Evolutionary conservation across 2,113 vertebrate species (phyloP).

Genomic region (Chaetodon trifascialis): DNA sequence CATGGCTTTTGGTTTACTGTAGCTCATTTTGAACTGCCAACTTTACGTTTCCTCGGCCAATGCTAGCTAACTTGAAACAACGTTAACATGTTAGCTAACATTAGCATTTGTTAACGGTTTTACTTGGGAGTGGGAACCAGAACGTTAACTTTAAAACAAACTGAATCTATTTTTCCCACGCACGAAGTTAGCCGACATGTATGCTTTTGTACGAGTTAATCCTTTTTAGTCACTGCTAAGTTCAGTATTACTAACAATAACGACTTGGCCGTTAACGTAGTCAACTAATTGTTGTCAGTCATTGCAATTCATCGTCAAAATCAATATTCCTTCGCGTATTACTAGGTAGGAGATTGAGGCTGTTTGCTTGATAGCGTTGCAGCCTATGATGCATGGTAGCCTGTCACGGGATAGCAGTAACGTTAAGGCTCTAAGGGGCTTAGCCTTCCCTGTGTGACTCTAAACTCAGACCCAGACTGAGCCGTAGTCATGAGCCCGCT

Average conservation of each 20-base stretch:
- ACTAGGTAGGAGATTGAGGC: not conserved
- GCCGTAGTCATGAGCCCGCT: constrained; percentile 54
- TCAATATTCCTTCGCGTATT: not conserved
- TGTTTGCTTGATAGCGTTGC: constrained; percentile 16
- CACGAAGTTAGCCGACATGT: not conserved
- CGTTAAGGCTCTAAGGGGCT: constrained; percentile 78
- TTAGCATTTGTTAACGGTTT: not conserved
- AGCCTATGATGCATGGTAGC: constrained; percentile 51
- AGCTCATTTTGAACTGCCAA: not conserved
- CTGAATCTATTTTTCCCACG: not conserved
- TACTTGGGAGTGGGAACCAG: not conserved
- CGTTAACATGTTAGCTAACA: not conserved
- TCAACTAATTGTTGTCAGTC: not conserved
- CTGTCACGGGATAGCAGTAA: constrained; percentile 75
- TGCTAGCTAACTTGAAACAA: too few species aligned
- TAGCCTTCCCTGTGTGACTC: constrained; percentile 67
- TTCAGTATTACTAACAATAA: not conserved
- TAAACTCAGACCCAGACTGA: constrained; percentile 64
- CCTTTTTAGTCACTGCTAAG: not conserved
- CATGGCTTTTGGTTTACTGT: not conserved
- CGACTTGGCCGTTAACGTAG: not conserved
- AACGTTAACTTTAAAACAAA: not conserved
- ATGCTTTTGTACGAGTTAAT: not conserved
- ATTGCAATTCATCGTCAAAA: not conserved
- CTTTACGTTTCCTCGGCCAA: not conserved